These are phyloP conservation scores for Pangasius macronema DNA, from an alignment of 2,797 vertebrate genomes.

Conservation along the genomic window DNA sequence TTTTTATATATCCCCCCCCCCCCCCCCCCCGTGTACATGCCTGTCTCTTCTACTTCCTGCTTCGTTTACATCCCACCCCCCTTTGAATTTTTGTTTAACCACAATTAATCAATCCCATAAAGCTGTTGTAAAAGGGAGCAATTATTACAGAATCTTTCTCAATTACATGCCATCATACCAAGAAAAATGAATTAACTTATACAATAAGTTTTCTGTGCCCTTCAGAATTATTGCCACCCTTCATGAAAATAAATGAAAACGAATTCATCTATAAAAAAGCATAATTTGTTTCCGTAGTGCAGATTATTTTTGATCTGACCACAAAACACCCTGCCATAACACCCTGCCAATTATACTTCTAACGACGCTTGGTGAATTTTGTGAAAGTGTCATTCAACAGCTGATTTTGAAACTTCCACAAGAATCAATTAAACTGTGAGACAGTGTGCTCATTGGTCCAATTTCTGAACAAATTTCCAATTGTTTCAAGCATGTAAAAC, in stretches of 20 bases:
- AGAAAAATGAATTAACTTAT: neutral
- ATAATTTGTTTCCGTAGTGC: neutral
- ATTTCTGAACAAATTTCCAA: neutral
- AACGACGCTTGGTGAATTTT: neutral
- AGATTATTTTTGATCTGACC: neutral
- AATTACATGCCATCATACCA: neutral
- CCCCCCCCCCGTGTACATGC: no score
- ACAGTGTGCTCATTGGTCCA: neutral
- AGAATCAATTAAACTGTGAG: neutral
- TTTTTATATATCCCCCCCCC: no score
- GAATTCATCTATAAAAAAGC: neutral
- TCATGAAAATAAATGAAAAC: neutral
- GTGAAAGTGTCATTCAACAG: neutral
- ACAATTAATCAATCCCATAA: neutral
- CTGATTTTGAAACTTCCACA: neutral
- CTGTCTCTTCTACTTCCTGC: no score
- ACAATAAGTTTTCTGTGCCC: neutral
- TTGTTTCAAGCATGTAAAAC: neutral
- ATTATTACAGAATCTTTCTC: neutral
- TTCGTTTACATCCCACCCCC: no score
- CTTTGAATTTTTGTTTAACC: neutral
- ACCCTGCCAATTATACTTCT: neutral
- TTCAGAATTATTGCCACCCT: neutral
- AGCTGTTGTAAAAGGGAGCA: neutral
- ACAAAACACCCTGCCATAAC: no score